Evolutionary conservation across 1,140 invertebrate genomes (phyloP).

Genomic region (Galendromus occidentalis): DNA sequence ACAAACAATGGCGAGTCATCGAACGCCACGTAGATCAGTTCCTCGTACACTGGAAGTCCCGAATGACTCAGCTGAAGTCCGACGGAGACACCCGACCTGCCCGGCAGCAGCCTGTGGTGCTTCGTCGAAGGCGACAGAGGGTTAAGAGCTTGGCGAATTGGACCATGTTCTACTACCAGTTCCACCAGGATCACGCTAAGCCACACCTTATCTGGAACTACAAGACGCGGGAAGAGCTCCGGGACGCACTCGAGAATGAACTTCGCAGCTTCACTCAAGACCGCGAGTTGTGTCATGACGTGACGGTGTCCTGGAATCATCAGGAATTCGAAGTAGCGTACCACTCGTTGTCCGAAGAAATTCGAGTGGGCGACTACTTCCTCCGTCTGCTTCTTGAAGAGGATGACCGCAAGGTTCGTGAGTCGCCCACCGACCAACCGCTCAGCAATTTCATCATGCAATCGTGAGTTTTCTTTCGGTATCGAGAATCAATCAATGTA

Average conservation of each 20-base stretch:
- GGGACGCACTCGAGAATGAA: constrained; percentile 80
- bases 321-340: constrained; percentile 88
- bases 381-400: constrained; percentile 79
- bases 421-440: neutral
- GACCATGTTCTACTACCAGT: constrained; percentile 84
- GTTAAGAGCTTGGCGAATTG: constrained; percentile 84
- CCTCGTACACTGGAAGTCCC: constrained; percentile 69
- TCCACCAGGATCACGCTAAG: constrained; percentile 76
- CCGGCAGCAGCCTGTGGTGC: constrained; percentile 55
- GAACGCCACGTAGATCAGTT: constrained; percentile 43
- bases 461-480: neutral
- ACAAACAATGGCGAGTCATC: constrained; percentile 29
- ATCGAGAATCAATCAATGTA: too few relatives aligned
- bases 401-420: constrained; percentile 30
- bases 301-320: constrained; percentile 90
- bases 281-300: constrained; percentile 51
- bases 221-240: constrained; percentile 71
- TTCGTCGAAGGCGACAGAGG: constrained; percentile 58
- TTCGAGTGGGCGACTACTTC: constrained; percentile 97
- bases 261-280: constrained; percentile 70
- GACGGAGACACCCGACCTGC: constrained; percentile 19
- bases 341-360: constrained; percentile 77
- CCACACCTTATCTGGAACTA: constrained; percentile 98
- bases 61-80: constrained; percentile 42
- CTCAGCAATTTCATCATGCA: neutral